Base-by-base conservation (phyloP, 2,113 vertebrate genomes). In the Spilogale gracilis region DNA sequence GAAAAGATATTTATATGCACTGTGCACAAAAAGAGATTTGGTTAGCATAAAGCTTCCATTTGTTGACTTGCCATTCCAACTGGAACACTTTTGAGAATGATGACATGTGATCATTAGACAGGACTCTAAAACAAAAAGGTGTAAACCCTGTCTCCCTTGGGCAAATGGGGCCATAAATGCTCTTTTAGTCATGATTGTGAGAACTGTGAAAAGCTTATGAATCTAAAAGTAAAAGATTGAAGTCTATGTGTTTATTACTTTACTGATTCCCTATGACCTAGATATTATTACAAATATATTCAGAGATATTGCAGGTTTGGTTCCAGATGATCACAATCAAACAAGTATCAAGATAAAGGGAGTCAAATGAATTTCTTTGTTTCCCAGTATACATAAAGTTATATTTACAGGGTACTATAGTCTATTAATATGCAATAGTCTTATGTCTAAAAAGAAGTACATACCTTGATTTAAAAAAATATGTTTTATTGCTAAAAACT, bases 171-270 rank as follows among this genome's bases (percentile, higher is more conserved):
- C 1, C 30, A 27, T 54, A 82, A 63, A 5, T 61, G 13, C 43
- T 30, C 32, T 78, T 50, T 83, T 27, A 60, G 11, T 45, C 1
- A 69, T 90, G 65, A 76, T 10, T 54, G n/a, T 63, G 32, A 86
- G 74, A 84, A 60, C 6, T 2, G 6, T 32, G 82, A 54, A 89
- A 61, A 32, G 3, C 1, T 74, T 92, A 9, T 65, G 4, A 9
- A n/a, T 65, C 25, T 67, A 50, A 94, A 63, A 90, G 23, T 82
- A 86, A 89, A 85, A n/a, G 9, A 38, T 56, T 90, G 25, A 97
- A 13, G 2, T 18, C 8, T 90, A 0, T n/a, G 0, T 76, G 3
- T 30, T 52, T 43, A 93, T 84, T 82, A 17, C 58, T 3, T 95
- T 38, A 63, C n/a, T 60, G 73, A 89, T 54, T 83, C 5, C 6